phyloP scores from a whole-genome alignment of 1,140 invertebrate species.

The Philotrypesis tridentata region DNA sequence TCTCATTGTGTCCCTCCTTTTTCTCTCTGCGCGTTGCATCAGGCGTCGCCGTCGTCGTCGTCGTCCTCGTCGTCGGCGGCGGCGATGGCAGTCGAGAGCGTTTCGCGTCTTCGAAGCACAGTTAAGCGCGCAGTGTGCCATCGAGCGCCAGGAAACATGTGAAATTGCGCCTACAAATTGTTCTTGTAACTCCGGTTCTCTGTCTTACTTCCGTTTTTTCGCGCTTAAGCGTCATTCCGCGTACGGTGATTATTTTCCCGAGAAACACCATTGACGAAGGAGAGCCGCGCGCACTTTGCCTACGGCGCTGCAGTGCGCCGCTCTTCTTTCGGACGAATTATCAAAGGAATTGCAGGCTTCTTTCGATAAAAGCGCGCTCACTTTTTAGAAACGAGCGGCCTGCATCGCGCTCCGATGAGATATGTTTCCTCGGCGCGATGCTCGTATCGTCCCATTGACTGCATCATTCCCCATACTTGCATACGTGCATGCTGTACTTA shows the following conservation, averaged over 20 bases:
- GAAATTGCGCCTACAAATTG: constrained; percentile 49
- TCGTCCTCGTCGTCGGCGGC: neutral
- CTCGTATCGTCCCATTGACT: too few species aligned
- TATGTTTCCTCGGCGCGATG: too few species aligned
- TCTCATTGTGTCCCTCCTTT: constrained; percentile 20
- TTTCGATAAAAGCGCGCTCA: constrained; percentile 5
- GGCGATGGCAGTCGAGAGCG: too few species aligned
- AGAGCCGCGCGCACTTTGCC: constrained; percentile 5
- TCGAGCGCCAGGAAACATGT: constrained; percentile 48
- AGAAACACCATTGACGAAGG: constrained; percentile 38
- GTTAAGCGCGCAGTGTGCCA: constrained; percentile 40
- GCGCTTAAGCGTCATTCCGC: constrained; percentile 37
- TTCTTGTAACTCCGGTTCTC: constrained; percentile 46
- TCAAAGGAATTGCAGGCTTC: constrained; percentile 28
- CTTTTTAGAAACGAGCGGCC: neutral
- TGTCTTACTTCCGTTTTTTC: constrained; percentile 50
- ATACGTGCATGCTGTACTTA: too few species aligned
- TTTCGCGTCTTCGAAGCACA: constrained; percentile 42
- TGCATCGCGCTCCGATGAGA: too few species aligned
- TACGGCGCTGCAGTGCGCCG: neutral
- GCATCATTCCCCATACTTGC: too few species aligned
- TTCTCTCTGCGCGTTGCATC: too few species aligned
- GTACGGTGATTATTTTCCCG: constrained; percentile 47
- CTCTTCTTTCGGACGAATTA: constrained; percentile 31
- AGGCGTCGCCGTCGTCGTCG: too few species aligned